Conservation (phyloP, 2,797 vertebrate genomes). For the Argentina silus region DNA sequence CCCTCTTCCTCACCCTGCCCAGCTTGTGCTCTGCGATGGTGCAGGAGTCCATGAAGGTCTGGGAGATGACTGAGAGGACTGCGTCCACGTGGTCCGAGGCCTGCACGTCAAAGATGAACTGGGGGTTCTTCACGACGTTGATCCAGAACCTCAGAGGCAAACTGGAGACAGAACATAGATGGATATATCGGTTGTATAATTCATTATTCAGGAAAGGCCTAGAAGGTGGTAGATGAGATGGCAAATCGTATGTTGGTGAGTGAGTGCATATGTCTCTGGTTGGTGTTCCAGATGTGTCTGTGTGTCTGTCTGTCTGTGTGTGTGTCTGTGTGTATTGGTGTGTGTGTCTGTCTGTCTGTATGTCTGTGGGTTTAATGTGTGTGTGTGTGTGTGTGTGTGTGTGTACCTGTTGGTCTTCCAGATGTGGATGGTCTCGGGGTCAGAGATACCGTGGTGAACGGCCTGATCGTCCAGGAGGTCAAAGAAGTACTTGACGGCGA, state of each 20-base stretch:
- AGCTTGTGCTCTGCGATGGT: conserved; percentile 97
- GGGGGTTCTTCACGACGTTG: conserved; percentile 98
- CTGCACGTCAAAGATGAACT: conserved; percentile 97
- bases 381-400: neutral
- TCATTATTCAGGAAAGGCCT: no score
- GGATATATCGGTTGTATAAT: no score
- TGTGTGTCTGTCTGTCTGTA: neutral
- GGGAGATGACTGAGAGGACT: conserved; percentile 92
- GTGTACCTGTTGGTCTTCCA: conserved; percentile 98
- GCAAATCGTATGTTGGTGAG: no score
- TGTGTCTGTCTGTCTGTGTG: neutral
- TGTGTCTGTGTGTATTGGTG: no score
- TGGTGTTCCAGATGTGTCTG: no score
- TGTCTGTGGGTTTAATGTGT: neutral
- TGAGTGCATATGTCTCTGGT: no score
- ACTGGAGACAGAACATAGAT: conserved; percentile 66
- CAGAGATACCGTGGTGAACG: conserved; percentile 84
- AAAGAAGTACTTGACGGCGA: conserved; percentile 98
- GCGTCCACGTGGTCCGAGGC: conserved; percentile 94
- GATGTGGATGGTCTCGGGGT: conserved; percentile 96
- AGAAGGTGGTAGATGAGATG: no score
- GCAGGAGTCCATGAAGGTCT: conserved; percentile 99
- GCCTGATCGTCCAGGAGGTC: conserved; percentile 96
- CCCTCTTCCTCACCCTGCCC: conserved; percentile 83
- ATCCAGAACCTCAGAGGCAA: conserved; percentile 97